Conservation (phyloP, 1,140 invertebrate genomes). For the Scaptomyza hsui region DNA sequence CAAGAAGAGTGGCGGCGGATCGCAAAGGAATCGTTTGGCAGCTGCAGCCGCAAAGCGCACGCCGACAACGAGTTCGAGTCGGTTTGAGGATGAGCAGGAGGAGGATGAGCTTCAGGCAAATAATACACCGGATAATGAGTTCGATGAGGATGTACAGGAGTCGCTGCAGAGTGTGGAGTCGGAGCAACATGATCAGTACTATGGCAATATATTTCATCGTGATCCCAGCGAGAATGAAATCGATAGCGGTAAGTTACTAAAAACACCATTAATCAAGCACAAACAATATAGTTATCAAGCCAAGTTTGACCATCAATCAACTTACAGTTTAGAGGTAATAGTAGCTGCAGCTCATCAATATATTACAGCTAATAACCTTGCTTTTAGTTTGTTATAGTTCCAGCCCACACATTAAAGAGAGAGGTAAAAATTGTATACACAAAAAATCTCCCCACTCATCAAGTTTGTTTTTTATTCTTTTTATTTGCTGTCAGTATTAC, state of each 20-base stretch:
- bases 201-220: slow-evolving; percentile 81
- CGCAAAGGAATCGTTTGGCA: slow-evolving; percentile 60
- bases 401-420: neutral
- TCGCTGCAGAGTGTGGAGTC: slow-evolving; percentile 88
- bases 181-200: slow-evolving; percentile 85
- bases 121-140: slow-evolving; percentile 59
- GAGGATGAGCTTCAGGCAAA: slow-evolving; percentile 43
- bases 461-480: neutral
- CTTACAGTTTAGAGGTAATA: neutral
- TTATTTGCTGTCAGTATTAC: neutral
- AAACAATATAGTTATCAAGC: slow-evolving; percentile 29
- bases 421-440: neutral
- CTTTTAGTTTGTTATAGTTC: slow-evolving; percentile 6
- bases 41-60: slow-evolving; percentile 51
- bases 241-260: slow-evolving; percentile 65
- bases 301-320: slow-evolving; percentile 35
- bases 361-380: slow-evolving; percentile 33
- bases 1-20: slow-evolving; percentile 59
- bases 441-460: neutral
- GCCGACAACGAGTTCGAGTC: slow-evolving; percentile 12
- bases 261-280: slow-evolving; percentile 3
- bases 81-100: slow-evolving; percentile 40
- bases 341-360: slow-evolving; percentile 17
- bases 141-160: slow-evolving; percentile 81
- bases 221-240: slow-evolving; percentile 83